These are phyloP conservation scores for Temnopleurus reevesii DNA, from an alignment of 53 echinoderm and acorn worm genomes.

Conservation along the genomic window DNA sequence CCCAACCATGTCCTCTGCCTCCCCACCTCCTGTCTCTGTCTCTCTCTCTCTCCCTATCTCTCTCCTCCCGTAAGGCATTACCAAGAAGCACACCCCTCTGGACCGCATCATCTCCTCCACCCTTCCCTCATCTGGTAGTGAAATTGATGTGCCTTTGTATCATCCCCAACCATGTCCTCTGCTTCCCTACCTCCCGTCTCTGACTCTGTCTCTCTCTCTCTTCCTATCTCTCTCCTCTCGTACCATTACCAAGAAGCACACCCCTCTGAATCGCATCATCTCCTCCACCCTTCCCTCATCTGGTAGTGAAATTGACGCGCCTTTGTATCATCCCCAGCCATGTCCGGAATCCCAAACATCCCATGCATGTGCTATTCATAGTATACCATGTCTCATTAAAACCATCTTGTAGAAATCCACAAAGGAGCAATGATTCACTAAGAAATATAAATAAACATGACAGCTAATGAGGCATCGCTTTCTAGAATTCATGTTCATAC, in stretches of 20 bases:
- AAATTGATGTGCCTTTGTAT: not conserved
- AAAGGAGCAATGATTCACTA: too few species aligned
- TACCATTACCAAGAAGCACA: not conserved
- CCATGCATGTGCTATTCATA: constrained; percentile 44
- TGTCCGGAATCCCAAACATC: not conserved
- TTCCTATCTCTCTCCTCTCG: not conserved
- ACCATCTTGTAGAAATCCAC: not conserved
- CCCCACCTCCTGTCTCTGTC: not conserved
- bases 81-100: not conserved
- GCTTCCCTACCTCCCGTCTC: not conserved
- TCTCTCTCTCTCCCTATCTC: not conserved
- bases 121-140: not conserved
- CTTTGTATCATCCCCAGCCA: not conserved
- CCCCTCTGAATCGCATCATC: not conserved
- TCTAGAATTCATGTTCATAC: too few species aligned
- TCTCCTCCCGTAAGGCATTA: not conserved
- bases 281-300: not conserved
- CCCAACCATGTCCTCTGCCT: not conserved
- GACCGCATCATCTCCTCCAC: not conserved
- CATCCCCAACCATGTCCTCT: not conserved
- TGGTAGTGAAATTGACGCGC: not conserved
- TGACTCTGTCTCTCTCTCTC: not conserved
- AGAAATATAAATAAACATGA: too few species aligned
- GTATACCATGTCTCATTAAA: constrained; percentile 15
- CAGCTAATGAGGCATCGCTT: too few species aligned